Base-by-base conservation (phyloP, 2,113 vertebrate genomes). In the Poeciliopsis prolifica region DNA sequence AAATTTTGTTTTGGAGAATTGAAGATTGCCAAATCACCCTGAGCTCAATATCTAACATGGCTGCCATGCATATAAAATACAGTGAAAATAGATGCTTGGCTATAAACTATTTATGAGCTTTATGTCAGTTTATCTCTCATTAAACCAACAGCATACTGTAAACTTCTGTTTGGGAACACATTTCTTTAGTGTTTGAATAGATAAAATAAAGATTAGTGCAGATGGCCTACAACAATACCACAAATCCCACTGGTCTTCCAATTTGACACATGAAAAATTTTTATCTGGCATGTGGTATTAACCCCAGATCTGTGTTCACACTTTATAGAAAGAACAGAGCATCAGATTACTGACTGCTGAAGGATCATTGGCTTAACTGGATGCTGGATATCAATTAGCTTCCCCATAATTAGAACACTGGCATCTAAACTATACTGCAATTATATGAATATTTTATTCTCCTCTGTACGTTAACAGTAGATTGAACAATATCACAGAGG, bases 401-500 rank as follows among this genome's bases (percentile, higher is more conserved):
- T 19, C 17, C 15, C 15, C 9, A 5, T n/a, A 58, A 58, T 24
- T n/a, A 10, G 17, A 19, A 54, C 24, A 58, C 9, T 58, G 51
- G 51, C 51, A n/a, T 58, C 24, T 24, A 58, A 58, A 58, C 24
- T n/a, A 58, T 58, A 28, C 8, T 44, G 48, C 13, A 26, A n/a
- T 28, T 62, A 5, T 7, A 75, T 37, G 9, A 58, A 40, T 68
- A 19, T 1, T 75, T 63, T 17, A 12, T 73, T 51, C 58, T 24
- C 12, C 19, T 10, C 33, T 70, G 22, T 72, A 28, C 19, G 66
- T 3, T 24, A 58, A 58, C 8, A n/a, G 51, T 48, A 17, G 44
- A 19, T 48, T 48, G 44, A 30, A 48, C n/a, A 2, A 74, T 67
- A 77, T 75, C 13, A 54, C 13, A 67, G 40, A 3, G 81, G 84